Percentiles rank a stretch among this genome's conserved stretches.
These are phyloP conservation scores for Chlorops oryzae DNA, from an alignment of 1,140 invertebrate species.

Conservation along the genomic window DNA sequence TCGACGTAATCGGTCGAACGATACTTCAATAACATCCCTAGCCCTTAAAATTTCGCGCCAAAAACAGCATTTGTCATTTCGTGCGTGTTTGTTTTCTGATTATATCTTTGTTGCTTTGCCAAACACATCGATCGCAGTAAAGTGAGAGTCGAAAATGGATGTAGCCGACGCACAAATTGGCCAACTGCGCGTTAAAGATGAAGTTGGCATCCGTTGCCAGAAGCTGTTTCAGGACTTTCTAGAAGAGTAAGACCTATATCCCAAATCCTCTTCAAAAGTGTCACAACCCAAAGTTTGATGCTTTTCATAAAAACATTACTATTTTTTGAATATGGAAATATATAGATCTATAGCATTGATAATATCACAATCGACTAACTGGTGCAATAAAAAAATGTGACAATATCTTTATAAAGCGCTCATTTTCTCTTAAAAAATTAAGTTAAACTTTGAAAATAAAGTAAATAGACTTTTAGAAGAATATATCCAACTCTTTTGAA, in stretches of 20 bases:
- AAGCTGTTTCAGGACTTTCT: conserved; percentile 95
- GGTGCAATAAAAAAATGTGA: too few relatives aligned
- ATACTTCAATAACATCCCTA: too few relatives aligned
- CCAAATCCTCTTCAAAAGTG: too few relatives aligned
- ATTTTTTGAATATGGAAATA: too few relatives aligned
- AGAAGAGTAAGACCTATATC: conserved; percentile 86
- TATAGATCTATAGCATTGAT: too few relatives aligned
- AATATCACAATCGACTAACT: too few relatives aligned
- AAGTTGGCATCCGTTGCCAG: conserved; percentile 85
- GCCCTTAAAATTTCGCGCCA: background rate
- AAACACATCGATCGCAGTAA: too few relatives aligned
- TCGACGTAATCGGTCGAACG: background rate
- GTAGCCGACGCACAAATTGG: conserved; percentile 59
- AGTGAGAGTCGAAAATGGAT: conserved; percentile 51
- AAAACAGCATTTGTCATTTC: background rate
- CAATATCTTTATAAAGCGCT: too few relatives aligned
- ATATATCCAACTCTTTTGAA: too few relatives aligned
- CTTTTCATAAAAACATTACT: background rate
- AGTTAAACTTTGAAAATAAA: too few relatives aligned
- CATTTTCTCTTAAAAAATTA: too few relatives aligned
- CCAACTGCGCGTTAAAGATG: conserved; percentile 71
- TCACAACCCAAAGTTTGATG: background rate
- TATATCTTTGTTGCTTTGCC: background rate
- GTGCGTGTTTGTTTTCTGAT: background rate
- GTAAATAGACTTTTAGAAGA: too few relatives aligned